These are phyloP conservation scores for Melanocharis versteri DNA, from an alignment of 2,113 vertebrate genomes.

Conservation along the genomic window DNA sequence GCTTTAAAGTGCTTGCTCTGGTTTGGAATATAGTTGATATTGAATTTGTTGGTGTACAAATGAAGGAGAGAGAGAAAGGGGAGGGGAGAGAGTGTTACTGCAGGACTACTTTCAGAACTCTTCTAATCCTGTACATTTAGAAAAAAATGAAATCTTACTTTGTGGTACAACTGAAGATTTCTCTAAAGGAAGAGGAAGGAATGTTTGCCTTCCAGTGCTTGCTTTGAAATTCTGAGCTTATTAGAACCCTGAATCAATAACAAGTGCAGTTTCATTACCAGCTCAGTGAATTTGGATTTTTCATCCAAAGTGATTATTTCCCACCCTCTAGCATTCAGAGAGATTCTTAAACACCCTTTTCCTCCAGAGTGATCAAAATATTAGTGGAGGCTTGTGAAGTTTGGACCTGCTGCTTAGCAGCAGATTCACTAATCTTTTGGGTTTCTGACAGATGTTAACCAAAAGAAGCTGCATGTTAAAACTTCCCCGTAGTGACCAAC, in stretches of 20 bases:
- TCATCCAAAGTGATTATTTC: constrained; percentile 74
- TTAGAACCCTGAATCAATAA: constrained; percentile 74
- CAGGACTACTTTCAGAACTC: constrained; percentile 48
- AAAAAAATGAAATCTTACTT: constrained; percentile 35
- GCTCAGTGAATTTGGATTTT: constrained; percentile 60
- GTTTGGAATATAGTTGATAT: constrained; percentile 53
- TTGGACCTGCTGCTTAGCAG: constrained; percentile 57
- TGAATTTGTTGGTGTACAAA: constrained; percentile 56
- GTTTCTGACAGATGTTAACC: constrained; percentile 59
- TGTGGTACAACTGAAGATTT: constrained; percentile 37
- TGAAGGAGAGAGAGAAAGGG: not conserved
- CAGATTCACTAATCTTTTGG: constrained; percentile 50
- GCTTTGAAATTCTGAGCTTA: constrained; percentile 76
- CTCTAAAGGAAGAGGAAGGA: constrained; percentile 47
- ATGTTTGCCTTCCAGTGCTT: constrained; percentile 60
- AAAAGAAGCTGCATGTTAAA: constrained; percentile 39
- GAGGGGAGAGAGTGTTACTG: not conserved
- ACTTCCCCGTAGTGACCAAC: constrained; percentile 20
- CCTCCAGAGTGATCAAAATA: constrained; percentile 69
- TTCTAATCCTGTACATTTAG: constrained; percentile 62
- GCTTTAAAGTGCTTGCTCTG: constrained; percentile 45
- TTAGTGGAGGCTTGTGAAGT: constrained; percentile 60
- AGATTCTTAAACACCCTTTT: constrained; percentile 58
- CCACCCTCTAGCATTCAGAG: constrained; percentile 67
- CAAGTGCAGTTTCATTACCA: constrained; percentile 65